These are phyloP conservation scores for Gorsachius goisagi DNA, from an alignment of 2,113 vertebrate species.

Conservation along the genomic window DNA sequence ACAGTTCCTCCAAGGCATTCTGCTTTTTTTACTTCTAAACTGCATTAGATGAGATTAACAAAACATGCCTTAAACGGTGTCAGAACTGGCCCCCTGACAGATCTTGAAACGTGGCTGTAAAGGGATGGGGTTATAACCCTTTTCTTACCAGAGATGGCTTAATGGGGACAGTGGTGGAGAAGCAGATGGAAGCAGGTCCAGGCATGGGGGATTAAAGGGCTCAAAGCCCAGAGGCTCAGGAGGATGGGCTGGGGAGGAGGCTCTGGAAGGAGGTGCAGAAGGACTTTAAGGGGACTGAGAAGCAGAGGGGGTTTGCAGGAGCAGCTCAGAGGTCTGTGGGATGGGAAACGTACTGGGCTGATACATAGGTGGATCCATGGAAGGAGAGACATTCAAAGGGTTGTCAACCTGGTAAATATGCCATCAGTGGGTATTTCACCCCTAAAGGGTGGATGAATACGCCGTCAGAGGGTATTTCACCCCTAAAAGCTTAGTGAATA, in stretches of 20 bases:
- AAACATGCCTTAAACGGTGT: background rate
- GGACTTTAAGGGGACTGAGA: background rate
- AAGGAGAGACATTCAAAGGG: background rate
- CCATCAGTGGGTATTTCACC: background rate
- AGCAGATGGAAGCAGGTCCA: background rate
- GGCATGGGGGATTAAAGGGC: background rate
- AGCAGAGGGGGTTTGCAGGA: rapidly evolving
- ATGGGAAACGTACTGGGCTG: background rate
- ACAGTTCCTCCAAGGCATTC: background rate
- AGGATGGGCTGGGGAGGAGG: background rate
- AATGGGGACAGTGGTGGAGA: background rate
- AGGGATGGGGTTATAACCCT: background rate
- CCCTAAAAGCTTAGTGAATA: background rate
- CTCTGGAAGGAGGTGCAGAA: background rate
- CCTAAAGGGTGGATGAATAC: background rate
- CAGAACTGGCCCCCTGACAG: background rate
- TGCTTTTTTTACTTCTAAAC: background rate
- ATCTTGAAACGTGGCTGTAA: background rate
- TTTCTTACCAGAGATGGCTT: background rate
- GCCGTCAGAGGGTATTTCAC: background rate
- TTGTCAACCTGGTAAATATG: background rate
- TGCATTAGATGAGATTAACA: background rate
- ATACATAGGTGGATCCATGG: rapidly evolving
- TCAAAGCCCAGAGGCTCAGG: background rate
- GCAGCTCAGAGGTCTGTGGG: background rate